Evolutionary conservation across 2,797 vertebrate genomes (phyloP).

Genomic region (Xyrichtys novacula): DNA sequence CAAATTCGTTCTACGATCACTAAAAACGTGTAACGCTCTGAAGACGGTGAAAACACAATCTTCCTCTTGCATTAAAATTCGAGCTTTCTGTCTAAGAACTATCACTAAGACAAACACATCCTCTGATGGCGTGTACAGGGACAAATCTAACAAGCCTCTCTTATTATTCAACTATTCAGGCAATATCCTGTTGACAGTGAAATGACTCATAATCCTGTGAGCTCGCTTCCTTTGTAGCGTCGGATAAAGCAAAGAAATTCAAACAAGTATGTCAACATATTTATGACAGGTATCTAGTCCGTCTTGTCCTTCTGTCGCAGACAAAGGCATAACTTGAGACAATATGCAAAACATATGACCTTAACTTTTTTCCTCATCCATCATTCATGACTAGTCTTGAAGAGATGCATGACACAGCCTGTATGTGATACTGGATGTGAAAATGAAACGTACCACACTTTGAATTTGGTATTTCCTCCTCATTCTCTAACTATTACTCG

Average conservation of each 20-base stretch:
- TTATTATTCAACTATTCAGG: not conserved
- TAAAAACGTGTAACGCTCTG: no score
- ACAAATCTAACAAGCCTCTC: slow-evolving; percentile 8
- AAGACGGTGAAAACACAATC: not conserved
- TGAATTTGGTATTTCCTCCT: not conserved
- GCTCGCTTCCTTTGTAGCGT: not conserved
- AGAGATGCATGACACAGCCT: not conserved
- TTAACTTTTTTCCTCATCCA: not conserved
- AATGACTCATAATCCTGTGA: slow-evolving; percentile 30
- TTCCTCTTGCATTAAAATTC: not conserved
- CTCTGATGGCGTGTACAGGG: not conserved
- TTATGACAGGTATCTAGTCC: not conserved
- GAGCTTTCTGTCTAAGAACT: not conserved
- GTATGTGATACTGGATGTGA: not conserved
- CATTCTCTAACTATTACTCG: not conserved
- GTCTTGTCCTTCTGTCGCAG: not conserved
- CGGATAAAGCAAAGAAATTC: not conserved
- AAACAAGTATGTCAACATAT: not conserved
- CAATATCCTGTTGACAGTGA: slow-evolving; percentile 18
- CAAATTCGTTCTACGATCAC: no score
- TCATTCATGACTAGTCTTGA: not conserved
- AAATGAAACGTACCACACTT: not conserved
- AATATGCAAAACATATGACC: not conserved
- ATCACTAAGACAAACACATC: not conserved
- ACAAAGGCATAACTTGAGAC: not conserved